Evolutionary conservation across 2,113 vertebrate genomes (phyloP), one percentile per base, ranked within the genome.

Genomic region (Passer montanus): DNA sequence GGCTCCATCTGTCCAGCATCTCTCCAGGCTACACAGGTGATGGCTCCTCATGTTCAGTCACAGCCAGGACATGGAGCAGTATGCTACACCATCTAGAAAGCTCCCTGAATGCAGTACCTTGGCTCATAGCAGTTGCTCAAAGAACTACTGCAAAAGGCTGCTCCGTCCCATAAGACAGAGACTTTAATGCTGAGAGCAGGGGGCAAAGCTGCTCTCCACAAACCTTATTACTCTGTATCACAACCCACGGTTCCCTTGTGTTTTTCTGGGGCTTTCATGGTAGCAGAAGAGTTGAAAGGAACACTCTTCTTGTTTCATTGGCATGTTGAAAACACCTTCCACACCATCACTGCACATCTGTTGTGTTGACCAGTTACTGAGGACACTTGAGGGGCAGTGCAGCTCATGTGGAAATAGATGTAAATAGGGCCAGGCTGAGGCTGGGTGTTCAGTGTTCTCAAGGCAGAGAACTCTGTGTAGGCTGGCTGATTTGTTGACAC

Each of bases 111-210:
- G 19, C 19, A 50, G 43, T 63, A 22, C 35, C 53, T 43, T 80
- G 75, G 41, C n/a, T 87, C 41, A 39, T 19, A 56, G 13, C 7
- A 15, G 28, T 55, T 77, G 24, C 75, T 78, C 35, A 21, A 33
- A 76, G 53, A 31, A 16, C 41, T 66, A 17, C 31, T 50, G 30
- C 35, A 68, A 55, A 68, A 68, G 39, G 59, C 77, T 56, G 41
- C 31, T 82, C 37, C 9, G 46, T n/a, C 33, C 53, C 35, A 3
- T 15, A 19, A 49, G 44, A 15, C 17, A 30, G 28, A 78, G 49
- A 7, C 41, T 18, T 13, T 17, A 33, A 53, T 0, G 0, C 44
- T 47, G 73, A 43, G 23, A 56, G 21, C 69, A 49, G 27, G n/a
- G 15, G 22, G n/a, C 22, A 50, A 52, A 64, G 64, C 11, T 39